Percentiles rank a stretch among this genome's conserved stretches.
These are phyloP conservation scores for Lagodon rhomboides DNA, from an alignment of 2,797 vertebrate species.

Conservation along the genomic window DNA sequence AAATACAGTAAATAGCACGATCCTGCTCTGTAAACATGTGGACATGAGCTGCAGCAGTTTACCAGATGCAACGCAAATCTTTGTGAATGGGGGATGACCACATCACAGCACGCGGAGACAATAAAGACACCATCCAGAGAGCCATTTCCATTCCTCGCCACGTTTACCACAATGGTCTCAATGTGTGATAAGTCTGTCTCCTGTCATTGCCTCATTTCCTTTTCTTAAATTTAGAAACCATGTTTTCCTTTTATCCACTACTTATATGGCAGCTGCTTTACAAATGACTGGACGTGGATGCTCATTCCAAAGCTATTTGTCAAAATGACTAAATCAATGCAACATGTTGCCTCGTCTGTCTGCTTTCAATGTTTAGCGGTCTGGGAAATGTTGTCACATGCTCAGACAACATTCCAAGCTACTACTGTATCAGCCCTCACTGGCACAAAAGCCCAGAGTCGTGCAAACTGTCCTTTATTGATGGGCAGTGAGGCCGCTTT, in stretches of 20 bases:
- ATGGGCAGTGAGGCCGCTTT: slow-evolving; percentile 38
- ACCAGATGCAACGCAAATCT: slow-evolving; percentile 33
- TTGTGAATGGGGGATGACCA: slow-evolving; percentile 29
- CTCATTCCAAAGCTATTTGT: slow-evolving; percentile 80
- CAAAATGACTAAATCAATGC: slow-evolving; percentile 78
- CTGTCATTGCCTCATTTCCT: slow-evolving; percentile 82
- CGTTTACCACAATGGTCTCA: slow-evolving; percentile 62
- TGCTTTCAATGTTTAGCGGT: slow-evolving; percentile 80
- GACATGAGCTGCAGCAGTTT: slow-evolving; percentile 32
- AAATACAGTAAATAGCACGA: slow-evolving; percentile 18
- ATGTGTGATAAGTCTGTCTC: slow-evolving; percentile 74
- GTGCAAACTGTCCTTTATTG: slow-evolving; percentile 43
- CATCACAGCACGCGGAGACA: slow-evolving; percentile 46
- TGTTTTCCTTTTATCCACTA: slow-evolving; percentile 68
- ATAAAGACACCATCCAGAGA: slow-evolving; percentile 53
- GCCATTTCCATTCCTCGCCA: slow-evolving; percentile 58
- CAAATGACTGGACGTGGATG: slow-evolving; percentile 63
- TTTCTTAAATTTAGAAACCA: slow-evolving; percentile 67
- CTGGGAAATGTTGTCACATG: slow-evolving; percentile 78
- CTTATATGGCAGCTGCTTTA: slow-evolving; percentile 68
- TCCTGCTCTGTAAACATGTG: slow-evolving; percentile 27
- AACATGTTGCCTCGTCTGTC: slow-evolving; percentile 73
- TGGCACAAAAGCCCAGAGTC: slow-evolving; percentile 43
- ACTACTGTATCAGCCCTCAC: slow-evolving; percentile 67
- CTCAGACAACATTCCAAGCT: slow-evolving; percentile 66